Percentiles rank a stretch among this genome's conserved stretches.
phyloP scores from a whole-genome alignment of 2,113 vertebrate genomes.

The Synodontis membranacea region DNA sequence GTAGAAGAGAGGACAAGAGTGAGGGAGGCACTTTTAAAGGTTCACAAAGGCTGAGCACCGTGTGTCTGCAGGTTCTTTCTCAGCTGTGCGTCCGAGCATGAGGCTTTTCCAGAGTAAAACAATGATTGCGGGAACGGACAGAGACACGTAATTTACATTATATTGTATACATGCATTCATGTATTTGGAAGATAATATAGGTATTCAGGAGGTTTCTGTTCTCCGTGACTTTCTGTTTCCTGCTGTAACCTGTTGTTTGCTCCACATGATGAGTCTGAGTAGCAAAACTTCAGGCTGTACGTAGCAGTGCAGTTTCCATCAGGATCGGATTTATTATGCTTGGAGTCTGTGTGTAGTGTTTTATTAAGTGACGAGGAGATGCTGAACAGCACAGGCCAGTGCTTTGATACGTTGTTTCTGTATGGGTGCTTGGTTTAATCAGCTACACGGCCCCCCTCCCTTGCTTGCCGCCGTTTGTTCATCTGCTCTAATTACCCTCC shows the following conservation, averaged over 20 bases:
- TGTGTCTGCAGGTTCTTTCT: constrained; percentile 74
- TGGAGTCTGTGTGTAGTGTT: constrained; percentile 55
- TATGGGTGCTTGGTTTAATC: constrained; percentile 78
- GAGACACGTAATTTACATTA: constrained; percentile 73
- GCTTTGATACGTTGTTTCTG: constrained; percentile 74
- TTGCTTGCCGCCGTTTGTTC: constrained; percentile 69
- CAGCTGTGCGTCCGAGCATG: constrained; percentile 68
- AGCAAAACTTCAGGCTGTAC: constrained; percentile 53
- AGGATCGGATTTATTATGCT: constrained; percentile 50
- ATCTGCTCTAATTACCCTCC: constrained; percentile 75
- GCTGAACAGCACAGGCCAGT: constrained; percentile 68
- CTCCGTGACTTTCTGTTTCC: constrained; percentile 16
- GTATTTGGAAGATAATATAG: neutral
- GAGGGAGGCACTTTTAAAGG: constrained; percentile 9
- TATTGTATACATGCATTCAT: neutral
- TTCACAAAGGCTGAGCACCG: constrained; percentile 58
- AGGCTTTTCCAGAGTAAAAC: constrained; percentile 72
- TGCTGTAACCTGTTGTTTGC: constrained; percentile 46
- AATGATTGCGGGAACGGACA: constrained; percentile 75
- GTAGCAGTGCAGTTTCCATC: constrained; percentile 3
- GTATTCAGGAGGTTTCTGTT: neutral
- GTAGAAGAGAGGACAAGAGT: neutral
- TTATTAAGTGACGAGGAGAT: constrained; percentile 73
- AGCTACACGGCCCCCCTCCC: constrained; percentile 71
- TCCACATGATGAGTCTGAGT: constrained; percentile 46